These are phyloP conservation scores for Drosophila gunungcola DNA, from an alignment of 1,140 invertebrate genomes.

Conservation along the genomic window DNA sequence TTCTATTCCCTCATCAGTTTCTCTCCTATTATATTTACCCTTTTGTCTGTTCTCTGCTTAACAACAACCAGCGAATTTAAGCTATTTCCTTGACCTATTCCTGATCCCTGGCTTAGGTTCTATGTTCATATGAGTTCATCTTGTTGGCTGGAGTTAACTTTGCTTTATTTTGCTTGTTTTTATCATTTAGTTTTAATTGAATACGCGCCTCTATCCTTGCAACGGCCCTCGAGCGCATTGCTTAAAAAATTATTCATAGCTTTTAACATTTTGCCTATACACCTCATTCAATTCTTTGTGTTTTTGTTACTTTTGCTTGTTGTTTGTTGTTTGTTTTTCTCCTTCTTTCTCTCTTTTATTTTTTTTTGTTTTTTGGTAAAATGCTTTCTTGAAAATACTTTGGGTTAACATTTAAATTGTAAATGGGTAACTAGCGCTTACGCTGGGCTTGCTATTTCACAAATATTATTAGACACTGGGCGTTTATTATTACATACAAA, in stretches of 20 bases:
- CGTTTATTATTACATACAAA: constrained; percentile 69
- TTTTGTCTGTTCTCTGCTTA: constrained; percentile 33
- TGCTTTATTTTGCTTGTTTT: constrained; percentile 29
- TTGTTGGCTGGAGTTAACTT: constrained; percentile 70
- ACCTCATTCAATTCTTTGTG: background rate
- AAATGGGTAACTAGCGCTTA: constrained; percentile 60
- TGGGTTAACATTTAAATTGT: constrained; percentile 77
- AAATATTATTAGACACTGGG: constrained; percentile 69
- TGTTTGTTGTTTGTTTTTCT: constrained; percentile 17
- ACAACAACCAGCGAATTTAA: constrained; percentile 56
- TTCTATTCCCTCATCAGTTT: constrained; percentile 36
- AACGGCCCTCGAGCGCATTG: constrained; percentile 36
- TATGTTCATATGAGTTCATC: constrained; percentile 45
- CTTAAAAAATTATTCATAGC: constrained; percentile 44
- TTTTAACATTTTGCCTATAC: constrained; percentile 42
- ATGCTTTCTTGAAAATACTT: constrained; percentile 80
- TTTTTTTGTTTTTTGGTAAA: constrained; percentile 62
- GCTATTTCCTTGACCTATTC: constrained; percentile 14
- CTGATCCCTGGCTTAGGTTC: constrained; percentile 3
- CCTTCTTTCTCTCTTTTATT: constrained; percentile 33
- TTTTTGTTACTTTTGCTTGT: constrained; percentile 31
- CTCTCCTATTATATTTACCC: constrained; percentile 19
- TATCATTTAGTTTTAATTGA: constrained; percentile 38
- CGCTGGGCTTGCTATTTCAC: constrained; percentile 59
- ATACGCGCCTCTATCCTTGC: constrained; percentile 34